Conservation (phyloP, 2,113 vertebrate species). For the Columbina picui region DNA sequence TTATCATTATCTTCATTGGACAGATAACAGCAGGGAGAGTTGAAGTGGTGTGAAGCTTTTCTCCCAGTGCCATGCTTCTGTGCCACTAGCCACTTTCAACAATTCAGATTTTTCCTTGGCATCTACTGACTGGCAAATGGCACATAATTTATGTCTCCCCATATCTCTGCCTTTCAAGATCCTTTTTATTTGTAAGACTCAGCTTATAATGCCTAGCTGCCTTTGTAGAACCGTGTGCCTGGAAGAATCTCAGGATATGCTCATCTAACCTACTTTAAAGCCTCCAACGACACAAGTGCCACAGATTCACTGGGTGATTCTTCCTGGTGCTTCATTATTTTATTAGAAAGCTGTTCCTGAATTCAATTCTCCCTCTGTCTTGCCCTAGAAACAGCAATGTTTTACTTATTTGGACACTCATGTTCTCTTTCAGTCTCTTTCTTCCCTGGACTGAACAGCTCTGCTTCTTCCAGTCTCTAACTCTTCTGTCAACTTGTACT, state of each 20-base stretch:
- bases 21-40: background rate
- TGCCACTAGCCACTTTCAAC: background rate
- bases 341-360: background rate
- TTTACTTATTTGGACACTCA: background rate
- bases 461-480: background rate
- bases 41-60: conserved; percentile 8
- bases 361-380: background rate
- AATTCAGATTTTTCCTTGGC: background rate
- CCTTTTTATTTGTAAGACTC: background rate
- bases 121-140: background rate
- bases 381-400: background rate
- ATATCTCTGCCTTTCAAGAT: background rate
- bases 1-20: conserved; percentile 21
- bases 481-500: background rate
- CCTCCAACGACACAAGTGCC: background rate
- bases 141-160: background rate
- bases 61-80: conserved; percentile 3
- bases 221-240: background rate
- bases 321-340: background rate
- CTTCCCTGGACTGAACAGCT: background rate
- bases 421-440: background rate
- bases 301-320: background rate
- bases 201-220: background rate
- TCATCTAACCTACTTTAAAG: background rate
- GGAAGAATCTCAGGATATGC: background rate